Percentiles rank a stretch among this genome's conserved stretches.
Conservation (phyloP, 2,797 vertebrate species). For the Neosilurus mollespiculum region DNA sequence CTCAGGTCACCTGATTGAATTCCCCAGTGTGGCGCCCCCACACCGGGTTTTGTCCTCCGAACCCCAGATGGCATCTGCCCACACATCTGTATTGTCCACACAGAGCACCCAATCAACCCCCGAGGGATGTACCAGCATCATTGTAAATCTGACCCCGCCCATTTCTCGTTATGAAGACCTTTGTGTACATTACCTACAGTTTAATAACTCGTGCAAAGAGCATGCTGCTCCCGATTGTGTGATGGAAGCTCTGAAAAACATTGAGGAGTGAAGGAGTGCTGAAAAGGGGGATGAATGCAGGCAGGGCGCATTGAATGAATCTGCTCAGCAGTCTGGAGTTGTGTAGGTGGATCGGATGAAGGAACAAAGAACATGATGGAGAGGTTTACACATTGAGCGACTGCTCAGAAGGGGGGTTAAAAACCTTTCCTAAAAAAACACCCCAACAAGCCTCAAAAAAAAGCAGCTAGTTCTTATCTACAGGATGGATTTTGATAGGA, state of each 20-base stretch:
- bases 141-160: conserved; percentile 58
- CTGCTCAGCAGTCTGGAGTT: conserved; percentile 53
- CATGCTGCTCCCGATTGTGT: conserved; percentile 22
- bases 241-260: conserved; percentile 43
- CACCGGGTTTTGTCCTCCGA: conserved; percentile 68
- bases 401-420: conserved; percentile 23
- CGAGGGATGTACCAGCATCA: conserved; percentile 63
- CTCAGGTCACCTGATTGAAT: conserved; percentile 79
- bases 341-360: conserved; percentile 75
- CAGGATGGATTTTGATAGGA: conserved; percentile 21
- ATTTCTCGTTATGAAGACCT: neutral
- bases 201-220: conserved; percentile 8
- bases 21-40: conserved; percentile 73
- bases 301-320: conserved; percentile 46
- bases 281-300: conserved; percentile 34
- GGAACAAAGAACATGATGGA: conserved; percentile 76
- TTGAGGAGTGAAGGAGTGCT: conserved; percentile 29
- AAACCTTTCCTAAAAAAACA: conserved; percentile 31
- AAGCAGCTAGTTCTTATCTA: conserved; percentile 36
- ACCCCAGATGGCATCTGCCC: conserved; percentile 93
- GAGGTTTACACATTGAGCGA: conserved; percentile 52
- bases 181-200: neutral
- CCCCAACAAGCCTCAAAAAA: conserved; percentile 24
- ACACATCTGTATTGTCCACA: conserved; percentile 87
- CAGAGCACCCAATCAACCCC: conserved; percentile 55